phyloP scores from a whole-genome alignment of 2,797 vertebrate genomes.

The Neomorphus geoffroyi region DNA sequence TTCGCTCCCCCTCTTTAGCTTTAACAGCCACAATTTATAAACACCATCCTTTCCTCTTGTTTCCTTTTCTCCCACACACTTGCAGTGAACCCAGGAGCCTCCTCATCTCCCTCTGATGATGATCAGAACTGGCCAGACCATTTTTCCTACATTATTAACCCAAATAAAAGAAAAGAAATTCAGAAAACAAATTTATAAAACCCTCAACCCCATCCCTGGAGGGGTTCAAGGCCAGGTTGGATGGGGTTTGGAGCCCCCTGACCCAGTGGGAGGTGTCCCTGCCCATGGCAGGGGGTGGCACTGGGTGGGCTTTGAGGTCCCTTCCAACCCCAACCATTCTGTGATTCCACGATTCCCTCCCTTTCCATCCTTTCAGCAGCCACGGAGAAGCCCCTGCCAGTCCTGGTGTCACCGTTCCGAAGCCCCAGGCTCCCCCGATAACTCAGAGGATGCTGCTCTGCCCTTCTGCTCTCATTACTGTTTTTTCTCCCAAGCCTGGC shows the following conservation, averaged over 20 bases:
- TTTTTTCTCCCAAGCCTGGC: neutral
- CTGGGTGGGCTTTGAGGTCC: too few relatives aligned
- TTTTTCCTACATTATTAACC: neutral
- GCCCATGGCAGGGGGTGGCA: too few relatives aligned
- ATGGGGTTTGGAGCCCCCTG: too few relatives aligned
- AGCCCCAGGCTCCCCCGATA: neutral
- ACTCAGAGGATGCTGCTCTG: neutral
- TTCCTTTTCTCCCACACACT: neutral
- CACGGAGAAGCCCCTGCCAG: fast-evolving
- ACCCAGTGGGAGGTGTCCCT: too few relatives aligned
- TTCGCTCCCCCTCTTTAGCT: neutral
- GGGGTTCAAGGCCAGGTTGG: too few relatives aligned
- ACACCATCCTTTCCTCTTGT: neutral
- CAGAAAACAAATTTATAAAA: neutral
- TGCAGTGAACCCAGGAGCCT: neutral
- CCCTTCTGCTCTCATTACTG: fast-evolving
- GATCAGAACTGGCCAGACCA: neutral
- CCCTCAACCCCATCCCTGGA: neutral
- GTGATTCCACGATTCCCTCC: neutral
- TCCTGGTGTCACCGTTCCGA: neutral
- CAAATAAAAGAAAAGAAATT: neutral
- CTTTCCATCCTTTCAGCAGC: neutral
- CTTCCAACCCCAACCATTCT: too few relatives aligned
- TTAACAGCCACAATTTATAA: constrained; percentile 37
- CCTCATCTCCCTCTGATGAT: neutral